Percentiles rank a stretch among this genome's conserved stretches.
Conservation (phyloP, 2,113 vertebrate genomes). For the Barbus barbus region DNA sequence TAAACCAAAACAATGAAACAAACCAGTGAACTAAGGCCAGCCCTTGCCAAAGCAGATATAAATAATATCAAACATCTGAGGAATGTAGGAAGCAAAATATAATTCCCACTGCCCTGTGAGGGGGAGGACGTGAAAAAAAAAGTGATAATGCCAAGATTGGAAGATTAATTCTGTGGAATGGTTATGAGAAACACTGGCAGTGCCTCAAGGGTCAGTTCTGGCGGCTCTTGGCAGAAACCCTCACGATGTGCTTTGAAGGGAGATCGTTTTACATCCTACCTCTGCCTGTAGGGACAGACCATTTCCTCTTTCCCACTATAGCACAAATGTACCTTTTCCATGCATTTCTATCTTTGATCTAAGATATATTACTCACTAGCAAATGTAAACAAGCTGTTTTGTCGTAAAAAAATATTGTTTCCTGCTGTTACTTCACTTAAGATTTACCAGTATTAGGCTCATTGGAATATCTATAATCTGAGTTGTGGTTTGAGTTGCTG, state of each 20-base stretch:
- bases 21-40: conserved; percentile 1
- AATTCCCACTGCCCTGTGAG: conserved; percentile 51
- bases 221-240: conserved; percentile 72
- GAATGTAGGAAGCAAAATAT: conserved; percentile 63
- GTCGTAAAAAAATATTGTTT: conserved; percentile 80
- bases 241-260: conserved; percentile 69
- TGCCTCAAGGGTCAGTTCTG: conserved; percentile 70
- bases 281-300: conserved; percentile 79
- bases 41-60: conserved; percentile 50
- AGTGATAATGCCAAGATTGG: conserved; percentile 59
- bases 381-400: conserved; percentile 82
- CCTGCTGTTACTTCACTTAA: conserved; percentile 82
- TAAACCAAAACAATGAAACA: conserved; percentile 10
- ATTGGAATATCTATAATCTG: conserved; percentile 71
- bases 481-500: conserved; percentile 51
- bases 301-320: conserved; percentile 83
- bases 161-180: conserved; percentile 70
- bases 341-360: conserved; percentile 85
- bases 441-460: conserved; percentile 73
- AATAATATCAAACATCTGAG: conserved; percentile 62
- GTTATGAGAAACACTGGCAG: conserved; percentile 65
- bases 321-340: conserved; percentile 77
- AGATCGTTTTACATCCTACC: conserved; percentile 83
- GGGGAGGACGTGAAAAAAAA: conserved; percentile 43
- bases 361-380: conserved; percentile 78